phyloP scores from a whole-genome alignment of 2,888 invertebrate genomes.

The Nezara viridula region DNA sequence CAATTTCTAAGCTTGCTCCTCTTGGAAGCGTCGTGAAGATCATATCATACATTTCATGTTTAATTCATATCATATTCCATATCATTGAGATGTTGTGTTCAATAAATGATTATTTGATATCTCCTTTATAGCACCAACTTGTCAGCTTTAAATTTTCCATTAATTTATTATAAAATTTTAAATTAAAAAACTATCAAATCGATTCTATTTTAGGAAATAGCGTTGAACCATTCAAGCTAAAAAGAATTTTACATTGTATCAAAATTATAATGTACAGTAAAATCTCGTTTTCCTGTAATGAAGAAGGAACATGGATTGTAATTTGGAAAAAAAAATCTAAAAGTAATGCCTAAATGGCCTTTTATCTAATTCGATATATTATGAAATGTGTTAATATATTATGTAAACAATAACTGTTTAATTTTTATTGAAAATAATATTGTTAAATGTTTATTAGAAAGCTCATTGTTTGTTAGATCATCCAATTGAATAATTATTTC shows the following conservation, averaged over 20 bases:
- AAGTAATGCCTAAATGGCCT: no score
- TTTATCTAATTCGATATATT: no score
- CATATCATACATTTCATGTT: slow-evolving; percentile 46
- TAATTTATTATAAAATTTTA: slow-evolving; percentile 24
- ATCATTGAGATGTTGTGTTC: slow-evolving; percentile 51
- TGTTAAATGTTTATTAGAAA: no score
- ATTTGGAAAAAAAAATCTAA: no score
- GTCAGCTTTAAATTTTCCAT: neutral
- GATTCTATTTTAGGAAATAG: neutral
- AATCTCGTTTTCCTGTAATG: neutral
- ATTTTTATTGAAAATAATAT: no score
- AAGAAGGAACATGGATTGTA: neutral
- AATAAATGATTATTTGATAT: neutral
- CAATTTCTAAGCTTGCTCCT: neutral
- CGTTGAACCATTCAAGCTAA: neutral
- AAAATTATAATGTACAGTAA: neutral
- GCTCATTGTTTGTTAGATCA: no score
- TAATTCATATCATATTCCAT: slow-evolving; percentile 50
- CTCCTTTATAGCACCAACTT: neutral
- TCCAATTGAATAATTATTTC: no score
- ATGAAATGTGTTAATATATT: no score
- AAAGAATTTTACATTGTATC: neutral
- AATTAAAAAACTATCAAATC: neutral
- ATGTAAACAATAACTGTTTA: no score
- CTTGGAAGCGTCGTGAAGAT: neutral